These are phyloP conservation scores for Poeciliopsis retropinna DNA, from an alignment of 2,113 vertebrate species.

Conservation along the genomic window DNA sequence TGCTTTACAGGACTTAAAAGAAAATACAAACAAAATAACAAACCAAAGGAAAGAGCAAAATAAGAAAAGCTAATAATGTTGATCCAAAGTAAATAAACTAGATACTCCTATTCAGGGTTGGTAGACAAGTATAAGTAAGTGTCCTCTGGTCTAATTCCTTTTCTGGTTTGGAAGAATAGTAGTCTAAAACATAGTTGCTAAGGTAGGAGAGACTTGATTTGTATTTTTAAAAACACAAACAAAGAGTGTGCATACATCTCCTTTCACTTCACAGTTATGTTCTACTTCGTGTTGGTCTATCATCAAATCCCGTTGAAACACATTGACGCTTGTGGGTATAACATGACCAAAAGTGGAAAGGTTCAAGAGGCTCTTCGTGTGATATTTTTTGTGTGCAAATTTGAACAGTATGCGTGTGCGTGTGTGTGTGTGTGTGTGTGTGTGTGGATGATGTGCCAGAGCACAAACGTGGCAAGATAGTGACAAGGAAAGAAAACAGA, in stretches of 20 bases:
- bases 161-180: too few relatives aligned
- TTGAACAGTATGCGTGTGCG: background rate
- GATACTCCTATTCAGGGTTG: too few relatives aligned
- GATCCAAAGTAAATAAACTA: too few relatives aligned
- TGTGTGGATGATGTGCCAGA: constrained; percentile 1
- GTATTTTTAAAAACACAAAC: too few relatives aligned
- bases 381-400: background rate
- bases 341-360: background rate
- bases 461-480: constrained; percentile 57
- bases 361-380: background rate
- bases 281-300: background rate
- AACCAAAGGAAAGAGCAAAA: too few relatives aligned
- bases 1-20: too few relatives aligned
- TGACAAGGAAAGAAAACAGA: constrained; percentile 68
- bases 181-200: too few relatives aligned
- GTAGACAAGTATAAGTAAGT: too few relatives aligned
- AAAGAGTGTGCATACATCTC: background rate
- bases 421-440: background rate
- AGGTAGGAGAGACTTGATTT: background rate
- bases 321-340: background rate
- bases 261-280: background rate
- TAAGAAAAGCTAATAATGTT: too few relatives aligned
- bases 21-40: too few relatives aligned
- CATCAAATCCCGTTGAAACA: background rate
- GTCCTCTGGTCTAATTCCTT: too few relatives aligned